Conservation (phyloP, 1,140 invertebrate species). For the Leguminivora glycinivorella region DNA sequence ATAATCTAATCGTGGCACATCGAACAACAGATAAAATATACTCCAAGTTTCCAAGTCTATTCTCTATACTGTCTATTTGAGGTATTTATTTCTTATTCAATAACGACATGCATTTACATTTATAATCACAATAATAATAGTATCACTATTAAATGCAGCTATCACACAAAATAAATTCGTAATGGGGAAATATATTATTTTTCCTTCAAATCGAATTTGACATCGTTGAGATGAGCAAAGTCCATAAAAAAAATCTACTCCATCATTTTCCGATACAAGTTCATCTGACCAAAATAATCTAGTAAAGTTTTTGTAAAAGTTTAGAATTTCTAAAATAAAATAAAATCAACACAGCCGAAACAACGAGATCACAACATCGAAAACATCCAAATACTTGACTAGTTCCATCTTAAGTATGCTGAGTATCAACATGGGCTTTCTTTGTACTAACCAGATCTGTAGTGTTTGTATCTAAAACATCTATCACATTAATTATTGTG, state of each 20-base stretch:
- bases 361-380: conserved; percentile 56
- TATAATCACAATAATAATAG: conserved; percentile 49
- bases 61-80: conserved; percentile 45
- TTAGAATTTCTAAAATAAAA: conserved; percentile 39
- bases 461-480: conserved; percentile 25
- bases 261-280: neutral
- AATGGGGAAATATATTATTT: conserved; percentile 27
- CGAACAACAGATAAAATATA: conserved; percentile 69
- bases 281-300: neutral
- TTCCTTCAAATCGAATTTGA: conserved; percentile 11
- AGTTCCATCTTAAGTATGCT: conserved; percentile 15
- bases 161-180: conserved; percentile 70
- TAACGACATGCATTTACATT: conserved; percentile 40
- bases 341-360: conserved; percentile 64
- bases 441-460: conserved; percentile 26
- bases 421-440: conserved; percentile 17
- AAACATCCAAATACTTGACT: conserved; percentile 35
- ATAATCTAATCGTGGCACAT: conserved; percentile 69
- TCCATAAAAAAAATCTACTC: neutral
- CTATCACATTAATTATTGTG: conserved; percentile 27
- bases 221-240: conserved; percentile 21
- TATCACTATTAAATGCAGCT: conserved; percentile 36
- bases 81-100: conserved; percentile 52
- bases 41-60: conserved; percentile 39
- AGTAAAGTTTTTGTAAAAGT: conserved; percentile 30